Evolutionary conservation across 2,888 invertebrate species (phyloP), one percentile per base, ranked within the genome.

Genomic region (Aquatica leii): DNA sequence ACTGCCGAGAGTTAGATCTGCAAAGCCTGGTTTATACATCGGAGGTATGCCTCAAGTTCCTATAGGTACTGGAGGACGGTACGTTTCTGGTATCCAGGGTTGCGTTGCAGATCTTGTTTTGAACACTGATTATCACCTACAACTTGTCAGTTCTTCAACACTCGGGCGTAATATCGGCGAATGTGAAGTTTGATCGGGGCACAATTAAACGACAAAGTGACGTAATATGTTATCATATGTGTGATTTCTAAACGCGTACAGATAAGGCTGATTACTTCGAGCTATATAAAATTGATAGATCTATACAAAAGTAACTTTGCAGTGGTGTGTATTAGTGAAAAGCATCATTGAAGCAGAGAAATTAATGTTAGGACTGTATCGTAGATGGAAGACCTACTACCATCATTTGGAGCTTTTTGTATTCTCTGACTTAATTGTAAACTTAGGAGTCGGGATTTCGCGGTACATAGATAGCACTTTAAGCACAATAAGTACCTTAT

Each of bases 21-120:
- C 95, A 75, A 93, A 93, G 76, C 93, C 93, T 66, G 93, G 95
- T 69, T 88, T 97, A 53, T 97, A 91, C 82, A 89, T 97, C 75
- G 97, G 97, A 17, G 82, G 81, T 24, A 80, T 80, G 75, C 80
- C 80, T 60, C 79, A 79, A 69, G 74, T 78, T 50, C 72, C 76
- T 6, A 69, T 78, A 18, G 74, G 73, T 46, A 78, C 81, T 5
- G 78, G 80, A 46, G 80, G 81, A 59, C 83, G 84, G 72, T 88
- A 86, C 77, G 79, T 78, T 57, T 80, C 80, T 65, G 88, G 88
- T 46, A 83, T 87, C 65, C 80, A 81, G 50, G 89, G 89, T 54
- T 90, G 89, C 79, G 83, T 89, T 63, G 85, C 86, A 35, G 86
- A 88, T 76, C 77, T 89, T 65, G 85, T 86, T 50, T 79, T 90